Conservation (phyloP, 2,888 invertebrate genomes). For the Myopa tessellatipennis region DNA sequence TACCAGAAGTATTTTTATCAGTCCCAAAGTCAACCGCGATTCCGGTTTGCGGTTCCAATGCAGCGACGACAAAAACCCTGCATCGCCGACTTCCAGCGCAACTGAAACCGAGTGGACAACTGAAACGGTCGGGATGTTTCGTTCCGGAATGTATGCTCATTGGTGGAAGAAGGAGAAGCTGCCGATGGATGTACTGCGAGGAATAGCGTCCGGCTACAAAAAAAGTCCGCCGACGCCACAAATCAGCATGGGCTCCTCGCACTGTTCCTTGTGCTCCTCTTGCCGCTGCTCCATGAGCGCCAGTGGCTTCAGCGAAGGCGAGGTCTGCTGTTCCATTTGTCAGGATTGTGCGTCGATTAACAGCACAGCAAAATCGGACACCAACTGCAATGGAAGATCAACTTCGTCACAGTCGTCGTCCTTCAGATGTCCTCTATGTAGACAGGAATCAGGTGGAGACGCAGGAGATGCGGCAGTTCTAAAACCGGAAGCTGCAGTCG, state of each 20-base stretch:
- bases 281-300: slow-evolving; percentile 58
- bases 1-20: slow-evolving; percentile 63
- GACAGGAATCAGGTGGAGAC: neutral
- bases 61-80: slow-evolving; percentile 11
- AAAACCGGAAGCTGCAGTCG: neutral
- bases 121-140: slow-evolving; percentile 70
- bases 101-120: slow-evolving; percentile 44
- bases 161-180: slow-evolving; percentile 93
- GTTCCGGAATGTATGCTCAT: slow-evolving; percentile 88
- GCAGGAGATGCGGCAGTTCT: neutral
- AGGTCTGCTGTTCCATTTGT: slow-evolving; percentile 61
- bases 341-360: slow-evolving; percentile 57
- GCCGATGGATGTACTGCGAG: slow-evolving; percentile 75
- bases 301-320: slow-evolving; percentile 61
- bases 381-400: slow-evolving; percentile 53
- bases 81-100: slow-evolving; percentile 18
- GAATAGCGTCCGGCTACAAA: slow-evolving; percentile 67
- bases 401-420: slow-evolving; percentile 27
- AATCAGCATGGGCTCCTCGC: slow-evolving; percentile 68
- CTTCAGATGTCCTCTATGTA: slow-evolving; percentile 58
- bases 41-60: slow-evolving; percentile 40
- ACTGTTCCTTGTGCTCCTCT: slow-evolving; percentile 57
- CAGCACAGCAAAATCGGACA: slow-evolving; percentile 57
- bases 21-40: slow-evolving; percentile 45
- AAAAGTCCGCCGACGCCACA: slow-evolving; percentile 69